Percentiles rank a stretch among this genome's conserved stretches.
phyloP scores from a whole-genome alignment of 2,888 invertebrate genomes.

The Ernsta delagoae region DNA sequence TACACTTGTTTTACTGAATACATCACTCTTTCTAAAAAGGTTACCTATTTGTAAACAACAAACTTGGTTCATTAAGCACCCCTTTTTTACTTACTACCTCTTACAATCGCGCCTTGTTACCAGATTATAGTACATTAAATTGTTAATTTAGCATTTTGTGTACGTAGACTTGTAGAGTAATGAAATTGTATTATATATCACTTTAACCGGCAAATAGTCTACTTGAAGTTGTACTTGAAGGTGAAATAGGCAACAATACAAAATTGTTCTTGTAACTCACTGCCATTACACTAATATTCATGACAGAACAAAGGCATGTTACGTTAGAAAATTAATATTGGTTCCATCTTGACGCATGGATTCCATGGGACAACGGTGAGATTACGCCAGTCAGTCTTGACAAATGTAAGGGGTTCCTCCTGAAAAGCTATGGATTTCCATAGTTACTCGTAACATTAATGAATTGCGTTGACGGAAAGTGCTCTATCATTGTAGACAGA shows the following conservation, averaged over 20 bases:
- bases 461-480: background rate
- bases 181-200: too few species aligned
- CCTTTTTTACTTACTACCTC: background rate
- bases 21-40: slow-evolving; percentile 2
- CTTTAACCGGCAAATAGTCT: too few species aligned
- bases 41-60: background rate
- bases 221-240: too few species aligned
- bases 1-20: slow-evolving; percentile 1
- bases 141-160: too few species aligned
- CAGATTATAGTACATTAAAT: background rate
- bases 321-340: slow-evolving; percentile 20
- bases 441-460: slow-evolving; percentile 2
- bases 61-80: background rate
- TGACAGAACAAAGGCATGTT: background rate
- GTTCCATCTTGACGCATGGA: slow-evolving; percentile 25
- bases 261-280: too few species aligned
- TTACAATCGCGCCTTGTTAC: background rate
- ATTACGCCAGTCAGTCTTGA: slow-evolving; percentile 19
- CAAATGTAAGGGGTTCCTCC: slow-evolving; percentile 11
- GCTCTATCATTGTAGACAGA: background rate
- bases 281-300: background rate
- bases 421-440: slow-evolving; percentile 10
- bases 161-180: too few species aligned
- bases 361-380: slow-evolving; percentile 17
- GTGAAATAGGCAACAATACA: too few species aligned